Evolutionary conservation across 23 tunicate genomes (phyloP).

Genomic region (Trididemnum clinides): DNA sequence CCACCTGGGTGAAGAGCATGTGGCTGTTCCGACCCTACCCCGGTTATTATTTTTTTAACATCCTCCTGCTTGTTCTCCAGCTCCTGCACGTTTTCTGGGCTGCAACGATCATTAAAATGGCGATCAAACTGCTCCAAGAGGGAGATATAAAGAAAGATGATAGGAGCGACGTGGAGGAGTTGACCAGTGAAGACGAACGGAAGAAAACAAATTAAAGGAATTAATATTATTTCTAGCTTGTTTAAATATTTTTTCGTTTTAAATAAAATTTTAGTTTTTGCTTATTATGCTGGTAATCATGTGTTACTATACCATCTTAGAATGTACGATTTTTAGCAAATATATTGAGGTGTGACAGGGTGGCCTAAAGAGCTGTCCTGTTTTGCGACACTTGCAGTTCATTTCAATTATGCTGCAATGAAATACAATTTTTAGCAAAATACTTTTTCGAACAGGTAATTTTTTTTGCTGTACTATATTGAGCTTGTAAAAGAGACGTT

Average conservation of each 20-base stretch:
- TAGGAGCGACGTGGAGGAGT: constrained; percentile 75
- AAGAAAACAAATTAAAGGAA: neutral
- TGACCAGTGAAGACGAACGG: constrained; percentile 35
- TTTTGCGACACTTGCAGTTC: too few relatives aligned
- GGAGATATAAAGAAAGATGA: constrained; percentile 69
- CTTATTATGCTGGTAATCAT: too few relatives aligned
- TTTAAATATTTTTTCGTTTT: neutral
- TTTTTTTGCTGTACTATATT: too few relatives aligned
- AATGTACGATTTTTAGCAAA: too few relatives aligned
- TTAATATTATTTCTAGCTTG: neutral
- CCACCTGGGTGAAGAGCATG: constrained; percentile 81
- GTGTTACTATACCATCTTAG: too few relatives aligned
- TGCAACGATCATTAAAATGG: constrained; percentile 80
- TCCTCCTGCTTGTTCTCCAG: constrained; percentile 66
- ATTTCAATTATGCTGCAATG: too few relatives aligned
- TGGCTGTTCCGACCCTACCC: constrained; percentile 44
- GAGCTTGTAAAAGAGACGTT: too few relatives aligned
- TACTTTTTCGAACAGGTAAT: too few relatives aligned
- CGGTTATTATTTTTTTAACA: constrained; percentile 77
- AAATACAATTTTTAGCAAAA: too few relatives aligned
- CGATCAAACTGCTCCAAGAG: constrained; percentile 43
- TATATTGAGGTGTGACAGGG: too few relatives aligned
- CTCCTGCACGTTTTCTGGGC: constrained; percentile 89
- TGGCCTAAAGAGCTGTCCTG: too few relatives aligned
- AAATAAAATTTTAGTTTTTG: neutral